Evolutionary conservation across 1,140 invertebrate species (phyloP).

Genomic region (Hypsibius dujardini): DNA sequence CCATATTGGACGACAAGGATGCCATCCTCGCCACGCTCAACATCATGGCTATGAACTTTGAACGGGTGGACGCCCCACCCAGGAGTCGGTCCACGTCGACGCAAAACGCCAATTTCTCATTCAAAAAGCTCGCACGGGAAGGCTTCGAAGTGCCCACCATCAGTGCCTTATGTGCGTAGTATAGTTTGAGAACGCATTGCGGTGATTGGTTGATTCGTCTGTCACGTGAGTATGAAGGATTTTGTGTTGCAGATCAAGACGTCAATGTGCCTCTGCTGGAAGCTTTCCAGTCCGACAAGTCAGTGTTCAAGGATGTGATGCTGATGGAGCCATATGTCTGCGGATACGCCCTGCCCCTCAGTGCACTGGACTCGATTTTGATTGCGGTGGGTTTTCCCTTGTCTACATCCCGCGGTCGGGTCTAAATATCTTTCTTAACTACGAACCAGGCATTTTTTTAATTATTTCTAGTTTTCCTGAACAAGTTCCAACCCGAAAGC

Average conservation of each 20-base stretch:
- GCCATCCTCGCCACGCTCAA: conserved; percentile 3
- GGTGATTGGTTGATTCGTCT: not conserved
- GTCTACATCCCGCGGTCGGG: too few relatives aligned
- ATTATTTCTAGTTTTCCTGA: not conserved
- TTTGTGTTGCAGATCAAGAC: conserved; percentile 10
- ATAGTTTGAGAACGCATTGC: not conserved
- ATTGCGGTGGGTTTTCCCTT: not conserved
- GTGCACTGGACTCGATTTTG: conserved; percentile 15
- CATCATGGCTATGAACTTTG: conserved; percentile 16
- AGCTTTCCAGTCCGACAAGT: not conserved
- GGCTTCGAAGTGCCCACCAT: conserved; percentile 14
- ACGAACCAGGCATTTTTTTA: not conserved
- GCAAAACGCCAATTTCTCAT: not conserved
- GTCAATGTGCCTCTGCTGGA: conserved; percentile 6
- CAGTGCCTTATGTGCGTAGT: not conserved
- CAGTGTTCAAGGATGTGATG: not conserved
- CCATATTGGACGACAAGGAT: conserved; percentile 5
- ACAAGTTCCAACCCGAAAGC: not conserved
- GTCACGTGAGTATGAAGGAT: not conserved
- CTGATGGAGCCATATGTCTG: conserved; percentile 15
- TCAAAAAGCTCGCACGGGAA: not conserved
- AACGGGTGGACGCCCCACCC: not conserved
- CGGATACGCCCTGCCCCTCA: conserved; percentile 1
- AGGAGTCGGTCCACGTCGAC: conserved; percentile 1
- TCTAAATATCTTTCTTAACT: too few relatives aligned